phyloP scores from a whole-genome alignment of 2,888 invertebrate species.

The Dilophus febrilis region DNA sequence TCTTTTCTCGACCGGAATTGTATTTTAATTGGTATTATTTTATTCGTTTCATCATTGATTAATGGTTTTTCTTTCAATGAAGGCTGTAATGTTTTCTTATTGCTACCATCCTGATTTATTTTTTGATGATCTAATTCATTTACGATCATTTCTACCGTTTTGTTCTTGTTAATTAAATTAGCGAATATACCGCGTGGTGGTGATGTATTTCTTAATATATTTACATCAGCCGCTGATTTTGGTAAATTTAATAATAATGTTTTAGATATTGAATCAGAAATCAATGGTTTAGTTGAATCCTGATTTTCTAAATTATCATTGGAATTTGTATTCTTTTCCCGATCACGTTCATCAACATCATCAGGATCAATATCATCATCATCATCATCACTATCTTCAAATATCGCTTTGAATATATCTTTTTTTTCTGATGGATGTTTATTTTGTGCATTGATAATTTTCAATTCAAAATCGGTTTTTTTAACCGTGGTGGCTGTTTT shows the following conservation, averaged over 20 bases:
- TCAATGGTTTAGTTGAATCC: slow-evolving; percentile 20
- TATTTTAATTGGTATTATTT: too few relatives aligned
- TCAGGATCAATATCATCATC: slow-evolving; percentile 32
- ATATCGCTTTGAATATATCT: slow-evolving; percentile 81
- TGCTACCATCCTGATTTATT: too few relatives aligned
- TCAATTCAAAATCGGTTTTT: slow-evolving; percentile 22
- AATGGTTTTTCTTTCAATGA: too few relatives aligned
- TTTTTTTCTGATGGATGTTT: slow-evolving; percentile 38
- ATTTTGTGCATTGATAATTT: slow-evolving; percentile 19
- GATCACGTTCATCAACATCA: slow-evolving; percentile 5
- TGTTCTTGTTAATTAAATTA: slow-evolving; percentile 11
- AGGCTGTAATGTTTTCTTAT: too few relatives aligned
- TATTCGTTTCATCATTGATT: too few relatives aligned
- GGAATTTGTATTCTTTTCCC: slow-evolving; percentile 13
- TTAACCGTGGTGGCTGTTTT: neutral
- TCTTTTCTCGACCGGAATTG: too few relatives aligned
- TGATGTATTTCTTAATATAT: slow-evolving; percentile 44
- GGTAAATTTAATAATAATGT: slow-evolving; percentile 8
- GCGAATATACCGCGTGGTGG: slow-evolving; percentile 54
- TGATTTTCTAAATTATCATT: slow-evolving; percentile 12
- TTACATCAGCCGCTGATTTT: slow-evolving; percentile 31
- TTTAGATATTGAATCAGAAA: neutral
- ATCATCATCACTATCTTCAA: slow-evolving; percentile 61
- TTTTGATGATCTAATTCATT: too few relatives aligned
- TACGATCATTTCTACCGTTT: too few relatives aligned